phyloP scores from a whole-genome alignment of 2,888 invertebrate genomes.

The Melieria omissa region DNA sequence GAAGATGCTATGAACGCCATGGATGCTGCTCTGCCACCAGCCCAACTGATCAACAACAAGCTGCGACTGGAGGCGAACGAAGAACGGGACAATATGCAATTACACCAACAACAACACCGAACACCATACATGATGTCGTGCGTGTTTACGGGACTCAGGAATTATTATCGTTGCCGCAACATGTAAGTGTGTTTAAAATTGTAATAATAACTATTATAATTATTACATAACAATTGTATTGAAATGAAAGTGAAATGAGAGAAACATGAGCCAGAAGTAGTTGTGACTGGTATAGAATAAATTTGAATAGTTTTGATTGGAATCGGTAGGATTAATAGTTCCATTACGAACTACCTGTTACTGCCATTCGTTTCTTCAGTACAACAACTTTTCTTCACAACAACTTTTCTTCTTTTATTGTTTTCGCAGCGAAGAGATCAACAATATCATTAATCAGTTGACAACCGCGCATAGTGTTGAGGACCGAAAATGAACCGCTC shows the following conservation, averaged over 20 bases:
- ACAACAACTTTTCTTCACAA: neutral
- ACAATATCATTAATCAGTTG: constrained; percentile 52
- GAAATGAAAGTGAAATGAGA: too few relatives aligned
- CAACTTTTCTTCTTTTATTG: constrained; percentile 19
- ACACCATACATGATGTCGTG: constrained; percentile 62
- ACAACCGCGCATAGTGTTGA: constrained; percentile 45
- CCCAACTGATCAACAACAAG: too few relatives aligned
- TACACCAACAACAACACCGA: constrained; percentile 29
- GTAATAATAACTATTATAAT: too few relatives aligned
- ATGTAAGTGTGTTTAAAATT: constrained; percentile 61
- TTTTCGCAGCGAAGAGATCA: constrained; percentile 53
- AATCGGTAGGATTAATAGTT: too few relatives aligned
- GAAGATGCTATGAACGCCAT: constrained; percentile 25
- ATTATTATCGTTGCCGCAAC: constrained; percentile 69
- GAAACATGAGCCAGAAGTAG: too few relatives aligned
- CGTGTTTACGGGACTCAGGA: constrained; percentile 68
- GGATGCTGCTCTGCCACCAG: constrained; percentile 16
- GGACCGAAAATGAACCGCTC: constrained; percentile 41
- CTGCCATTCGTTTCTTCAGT: too few relatives aligned
- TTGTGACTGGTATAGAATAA: too few relatives aligned
- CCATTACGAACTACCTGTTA: too few relatives aligned
- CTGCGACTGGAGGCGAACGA: neutral
- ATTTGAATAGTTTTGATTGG: too few relatives aligned
- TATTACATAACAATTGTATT: too few relatives aligned
- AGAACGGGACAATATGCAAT: constrained; percentile 16